Evolutionary conservation across 2,888 invertebrate species (phyloP).

Genomic region (Hedychridium roseum): DNA sequence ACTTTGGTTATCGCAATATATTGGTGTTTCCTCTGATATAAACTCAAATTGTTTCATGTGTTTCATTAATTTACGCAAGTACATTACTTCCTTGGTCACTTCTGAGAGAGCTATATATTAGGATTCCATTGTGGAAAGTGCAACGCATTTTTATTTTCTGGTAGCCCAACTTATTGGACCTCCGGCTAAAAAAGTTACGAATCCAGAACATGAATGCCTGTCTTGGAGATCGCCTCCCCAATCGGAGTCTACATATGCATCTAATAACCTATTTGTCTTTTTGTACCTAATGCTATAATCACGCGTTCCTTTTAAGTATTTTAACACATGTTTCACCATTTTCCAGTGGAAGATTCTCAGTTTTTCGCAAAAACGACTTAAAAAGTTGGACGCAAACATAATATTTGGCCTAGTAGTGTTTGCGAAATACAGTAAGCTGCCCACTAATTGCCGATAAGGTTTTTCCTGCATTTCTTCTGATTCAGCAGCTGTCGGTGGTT

Average conservation of each 20-base stretch:
- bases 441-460: slow-evolving; percentile 18
- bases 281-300: slow-evolving; percentile 11
- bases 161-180: slow-evolving; percentile 7
- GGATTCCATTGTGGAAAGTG: slow-evolving; percentile 11
- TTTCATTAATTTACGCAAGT: slow-evolving; percentile 1
- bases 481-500: neutral
- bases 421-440: slow-evolving; percentile 17
- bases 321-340: slow-evolving; percentile 11
- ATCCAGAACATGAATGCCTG: slow-evolving; percentile 2
- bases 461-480: neutral
- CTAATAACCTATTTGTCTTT: slow-evolving; percentile 5
- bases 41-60: no score
- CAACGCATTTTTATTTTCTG: slow-evolving; percentile 8
- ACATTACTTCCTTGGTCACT: slow-evolving; percentile 3
- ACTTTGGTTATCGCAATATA: no score
- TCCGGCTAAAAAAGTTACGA: neutral
- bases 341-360: slow-evolving; percentile 8
- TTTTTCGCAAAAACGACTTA: slow-evolving; percentile 11
- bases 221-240: slow-evolving; percentile 3
- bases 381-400: slow-evolving; percentile 11
- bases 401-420: slow-evolving; percentile 18
- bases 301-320: slow-evolving; percentile 1
- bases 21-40: no score
- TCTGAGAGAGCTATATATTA: slow-evolving; percentile 12
- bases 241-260: slow-evolving; percentile 12